Percentiles rank a stretch among this genome's conserved stretches.
phyloP scores from a whole-genome alignment of 2,797 vertebrate species.

The Triplophysa yarkandensis region DNA sequence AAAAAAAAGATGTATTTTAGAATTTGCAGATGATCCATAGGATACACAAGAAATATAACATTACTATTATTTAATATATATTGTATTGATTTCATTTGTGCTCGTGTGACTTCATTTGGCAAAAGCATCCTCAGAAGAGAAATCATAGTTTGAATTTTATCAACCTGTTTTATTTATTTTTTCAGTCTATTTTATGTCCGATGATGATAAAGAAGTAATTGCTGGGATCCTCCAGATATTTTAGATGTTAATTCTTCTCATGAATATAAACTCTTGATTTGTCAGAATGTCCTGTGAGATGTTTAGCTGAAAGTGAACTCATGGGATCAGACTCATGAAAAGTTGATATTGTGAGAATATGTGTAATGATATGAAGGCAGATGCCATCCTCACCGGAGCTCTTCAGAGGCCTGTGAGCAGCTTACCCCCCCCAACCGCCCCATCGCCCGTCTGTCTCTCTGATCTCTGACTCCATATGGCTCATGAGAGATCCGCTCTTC shows the following conservation, averaged over 20 bases:
- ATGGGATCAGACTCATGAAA: constrained; percentile 71
- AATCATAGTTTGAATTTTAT: not conserved
- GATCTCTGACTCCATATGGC: constrained; percentile 62
- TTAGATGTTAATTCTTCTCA: constrained; percentile 5
- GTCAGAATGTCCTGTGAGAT: not conserved
- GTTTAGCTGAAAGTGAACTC: not conserved
- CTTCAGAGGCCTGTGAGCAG: constrained; percentile 75
- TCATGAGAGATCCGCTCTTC: constrained; percentile 72
- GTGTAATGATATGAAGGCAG: constrained; percentile 78
- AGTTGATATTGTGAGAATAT: constrained; percentile 81
- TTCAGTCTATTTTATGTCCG: too few relatives aligned
- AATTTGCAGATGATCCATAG: too few relatives aligned
- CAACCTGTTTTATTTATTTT: not conserved
- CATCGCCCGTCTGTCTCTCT: constrained; percentile 55
- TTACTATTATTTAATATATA: too few relatives aligned
- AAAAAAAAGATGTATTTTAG: too few relatives aligned
- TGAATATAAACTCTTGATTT: not conserved
- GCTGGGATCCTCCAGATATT: too few relatives aligned
- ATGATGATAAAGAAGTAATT: too few relatives aligned
- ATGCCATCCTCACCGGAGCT: constrained; percentile 74
- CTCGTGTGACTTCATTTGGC: too few relatives aligned
- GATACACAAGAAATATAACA: too few relatives aligned
- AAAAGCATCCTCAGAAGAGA: too few relatives aligned
- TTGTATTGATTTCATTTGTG: too few relatives aligned
- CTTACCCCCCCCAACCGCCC: constrained; percentile 71